Evolutionary conservation across 2,797 vertebrate species (phyloP), one percentile per base, ranked within the genome.

Genomic region (Melanotaenia boesemani): DNA sequence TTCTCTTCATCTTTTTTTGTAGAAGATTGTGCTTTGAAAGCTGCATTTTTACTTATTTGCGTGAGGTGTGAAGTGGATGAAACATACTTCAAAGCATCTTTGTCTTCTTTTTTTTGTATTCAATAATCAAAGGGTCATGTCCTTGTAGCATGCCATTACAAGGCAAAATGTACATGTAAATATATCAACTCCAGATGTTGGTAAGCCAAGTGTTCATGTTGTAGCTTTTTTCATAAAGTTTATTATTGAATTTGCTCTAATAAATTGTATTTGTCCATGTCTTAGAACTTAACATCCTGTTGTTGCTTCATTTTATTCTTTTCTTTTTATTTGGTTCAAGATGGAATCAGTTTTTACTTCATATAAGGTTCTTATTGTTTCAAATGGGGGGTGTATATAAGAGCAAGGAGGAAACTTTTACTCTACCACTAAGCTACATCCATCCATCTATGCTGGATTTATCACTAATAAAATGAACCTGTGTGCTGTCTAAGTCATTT

Each of bases 71-170:
- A 79, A 80, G 52, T 28, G 72, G 74, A 60, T 77, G 75, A 85
- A 74, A 70, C 56, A 32, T 6, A 32, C 78, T 78, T 83, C 77
- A 57, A 70, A 55, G 39, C 26, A 36, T 79, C 56, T 57, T 55
- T 57, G 44, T 77, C 67, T 66, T 44, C 56, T 76, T 76, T 22
- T 70, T 61, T 75, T 72, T 69, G 48, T 87, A 83, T 84, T 83
- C 70, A 79, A 55, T 86, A 83, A 84, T 79, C 82, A 70, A 89
- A 90, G 85, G 81, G 85, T 90, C 70, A 68, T 72, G 81, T 87
- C 86, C 89, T 94, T 94, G 90, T 92, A 89, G 94, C 94, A 95
- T 95, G 94, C 91, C 92, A 89, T 84, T 95, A 92, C 91, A 91
- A 93, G 94, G 87, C 90, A 88, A 86, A 79, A 71, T 94, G 93